A percentile compares a stretch with the other conserved stretches of the same genome.
Conservation (phyloP, 2,113 vertebrate species). For the Lampris megalopsis region DNA sequence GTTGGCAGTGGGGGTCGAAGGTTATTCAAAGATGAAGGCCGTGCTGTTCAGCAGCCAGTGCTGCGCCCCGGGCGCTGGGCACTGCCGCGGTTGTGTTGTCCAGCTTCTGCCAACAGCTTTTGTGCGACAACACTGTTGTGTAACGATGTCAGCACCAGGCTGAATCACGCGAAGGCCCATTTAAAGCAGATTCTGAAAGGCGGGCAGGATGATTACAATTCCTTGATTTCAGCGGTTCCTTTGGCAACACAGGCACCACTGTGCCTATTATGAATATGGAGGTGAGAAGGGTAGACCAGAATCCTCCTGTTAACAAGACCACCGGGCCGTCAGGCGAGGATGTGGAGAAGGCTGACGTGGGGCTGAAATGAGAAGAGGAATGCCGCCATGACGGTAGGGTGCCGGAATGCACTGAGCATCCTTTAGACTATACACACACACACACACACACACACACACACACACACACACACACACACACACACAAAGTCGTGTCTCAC, state of each 20-base stretch:
- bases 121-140: constrained; percentile 21
- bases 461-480: too few relatives aligned
- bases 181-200: constrained; percentile 52
- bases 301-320: constrained; percentile 68
- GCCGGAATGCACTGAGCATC: constrained; percentile 46
- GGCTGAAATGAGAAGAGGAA: constrained; percentile 56
- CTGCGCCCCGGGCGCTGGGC: constrained; percentile 22
- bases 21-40: constrained; percentile 84
- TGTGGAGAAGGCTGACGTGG: constrained; percentile 46
- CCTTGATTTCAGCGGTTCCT: constrained; percentile 67
- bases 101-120: too few relatives aligned
- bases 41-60: constrained; percentile 68
- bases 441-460: constrained; percentile 2
- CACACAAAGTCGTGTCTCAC: too few relatives aligned
- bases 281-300: constrained; percentile 39
- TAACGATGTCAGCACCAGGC: constrained; percentile 42
- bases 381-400: constrained; percentile 45
- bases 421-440: constrained; percentile 13
- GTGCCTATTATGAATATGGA: constrained; percentile 62
- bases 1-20: constrained; percentile 67
- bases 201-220: constrained; percentile 43
- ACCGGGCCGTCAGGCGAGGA: constrained; percentile 64
- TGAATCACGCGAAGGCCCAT: constrained; percentile 50
- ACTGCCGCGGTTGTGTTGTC: too few relatives aligned
- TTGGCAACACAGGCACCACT: constrained; percentile 67